Conservation (phyloP, 2,113 vertebrate genomes). For the Vulpes ferrilata region DNA sequence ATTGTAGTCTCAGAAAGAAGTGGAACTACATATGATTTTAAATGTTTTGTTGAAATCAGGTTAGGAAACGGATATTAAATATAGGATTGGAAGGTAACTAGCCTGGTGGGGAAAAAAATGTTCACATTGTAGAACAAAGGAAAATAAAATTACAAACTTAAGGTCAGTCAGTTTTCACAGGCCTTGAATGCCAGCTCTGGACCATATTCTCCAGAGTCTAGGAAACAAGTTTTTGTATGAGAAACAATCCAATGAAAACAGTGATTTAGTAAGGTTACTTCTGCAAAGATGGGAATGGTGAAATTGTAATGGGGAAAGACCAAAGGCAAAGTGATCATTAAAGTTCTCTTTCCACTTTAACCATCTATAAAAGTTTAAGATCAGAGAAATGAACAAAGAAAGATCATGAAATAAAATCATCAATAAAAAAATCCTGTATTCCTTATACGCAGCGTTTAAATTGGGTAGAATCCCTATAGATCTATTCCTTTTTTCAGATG, state of each 20-base stretch:
- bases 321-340: slow-evolving; percentile 60
- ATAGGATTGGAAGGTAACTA: neutral
- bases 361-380: slow-evolving; percentile 59
- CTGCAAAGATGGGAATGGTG: neutral
- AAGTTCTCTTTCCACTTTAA: slow-evolving; percentile 64
- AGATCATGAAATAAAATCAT: slow-evolving; percentile 71
- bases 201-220: neutral
- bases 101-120: neutral
- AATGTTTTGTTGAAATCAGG: neutral
- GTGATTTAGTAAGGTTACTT: slow-evolving; percentile 2
- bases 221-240: neutral
- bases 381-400: slow-evolving; percentile 70
- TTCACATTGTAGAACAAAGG: neutral
- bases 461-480: slow-evolving; percentile 65
- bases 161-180: neutral
- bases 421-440: slow-evolving; percentile 64
- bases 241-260: slow-evolving; percentile 22
- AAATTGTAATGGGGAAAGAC: slow-evolving; percentile 34
- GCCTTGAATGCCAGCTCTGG: neutral
- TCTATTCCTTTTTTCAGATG: slow-evolving; percentile 59
- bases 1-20: neutral
- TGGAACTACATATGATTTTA: neutral
- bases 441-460: slow-evolving; percentile 67
- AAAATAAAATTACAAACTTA: slow-evolving; percentile 24
- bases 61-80: neutral